Evolutionary conservation across 2,797 vertebrate species (phyloP), one percentile per base, ranked within the genome.

Genomic region (Sciurus vulgaris): DNA sequence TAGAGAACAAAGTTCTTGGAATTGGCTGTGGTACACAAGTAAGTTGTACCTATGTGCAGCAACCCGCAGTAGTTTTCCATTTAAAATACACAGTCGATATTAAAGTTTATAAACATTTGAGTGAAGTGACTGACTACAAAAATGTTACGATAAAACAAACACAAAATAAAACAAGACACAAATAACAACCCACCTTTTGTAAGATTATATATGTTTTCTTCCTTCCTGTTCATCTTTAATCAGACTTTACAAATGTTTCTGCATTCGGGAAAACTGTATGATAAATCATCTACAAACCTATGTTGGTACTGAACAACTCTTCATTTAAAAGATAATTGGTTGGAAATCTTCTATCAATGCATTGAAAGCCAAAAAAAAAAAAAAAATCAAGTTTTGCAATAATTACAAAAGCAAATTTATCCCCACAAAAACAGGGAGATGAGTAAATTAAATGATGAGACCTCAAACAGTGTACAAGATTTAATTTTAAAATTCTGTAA

Each of bases 401-500:
- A 92, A 88, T 35, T 49, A 79, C 76, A 87, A 91, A 97, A 69
- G 47, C 63, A 96, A 94, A 95, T 47, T 83, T 77, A 95, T 92
- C 33, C 59, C 26, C 28, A 76, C 22, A 54, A 94, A 95, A 93
- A 35, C n/a, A 67, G n/a, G 69, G 59, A 91, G 70, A 85, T 44
- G 49, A 92, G 74, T n/a, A 94, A 96, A 96, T 91, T 91, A 97
- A 93, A 95, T 89, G 70, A 95, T 44, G 92, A 94, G 38, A 81
- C 10, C 24, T 90, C 89, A 95, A 82, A 73, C 44, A 63, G 49
- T 61, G n/a, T 74, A 24, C 35, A 93, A 88, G 76, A 96, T 96
- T 94, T 91, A 96, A 94, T 96, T 96, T 93, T 82, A 70, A 96
- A 93, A 96, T 87, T 93, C 63, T 92, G 72, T 90, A 74, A 97